Conservation (phyloP, 2,888 invertebrate genomes). For the Balanococcus diminutus region DNA sequence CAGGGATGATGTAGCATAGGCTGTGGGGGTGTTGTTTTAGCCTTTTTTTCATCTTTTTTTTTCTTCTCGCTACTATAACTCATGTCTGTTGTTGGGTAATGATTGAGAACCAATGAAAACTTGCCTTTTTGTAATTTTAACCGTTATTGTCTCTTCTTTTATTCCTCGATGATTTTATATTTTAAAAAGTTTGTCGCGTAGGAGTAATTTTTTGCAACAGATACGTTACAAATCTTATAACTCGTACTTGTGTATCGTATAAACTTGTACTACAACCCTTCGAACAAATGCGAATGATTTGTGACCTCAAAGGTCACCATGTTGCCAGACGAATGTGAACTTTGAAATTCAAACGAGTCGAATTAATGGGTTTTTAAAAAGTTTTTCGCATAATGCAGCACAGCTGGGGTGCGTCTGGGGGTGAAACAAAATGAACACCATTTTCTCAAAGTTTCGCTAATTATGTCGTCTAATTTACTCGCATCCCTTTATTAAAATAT, state of each 20-base stretch:
- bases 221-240: neutral
- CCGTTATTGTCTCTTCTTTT: conserved; percentile 2
- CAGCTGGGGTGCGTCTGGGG: no score
- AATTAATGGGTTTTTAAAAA: neutral
- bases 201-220: neutral
- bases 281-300: neutral
- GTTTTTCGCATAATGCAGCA: neutral
- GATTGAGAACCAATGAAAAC: conserved; percentile 29
- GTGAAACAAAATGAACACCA: neutral
- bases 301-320: neutral
- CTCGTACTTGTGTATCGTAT: neutral
- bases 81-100: conserved; percentile 8
- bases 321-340: neutral
- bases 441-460: neutral
- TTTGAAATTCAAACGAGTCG: neutral
- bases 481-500: neutral
- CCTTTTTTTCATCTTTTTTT: neutral
- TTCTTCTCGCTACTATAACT: neutral
- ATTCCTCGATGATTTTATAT: neutral
- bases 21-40: neutral
- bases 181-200: neutral
- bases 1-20: neutral
- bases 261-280: no score
- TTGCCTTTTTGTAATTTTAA: neutral
- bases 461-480: neutral